Conservation (phyloP, 2,888 invertebrate genomes). For the Dicyrtoma fusca region DNA sequence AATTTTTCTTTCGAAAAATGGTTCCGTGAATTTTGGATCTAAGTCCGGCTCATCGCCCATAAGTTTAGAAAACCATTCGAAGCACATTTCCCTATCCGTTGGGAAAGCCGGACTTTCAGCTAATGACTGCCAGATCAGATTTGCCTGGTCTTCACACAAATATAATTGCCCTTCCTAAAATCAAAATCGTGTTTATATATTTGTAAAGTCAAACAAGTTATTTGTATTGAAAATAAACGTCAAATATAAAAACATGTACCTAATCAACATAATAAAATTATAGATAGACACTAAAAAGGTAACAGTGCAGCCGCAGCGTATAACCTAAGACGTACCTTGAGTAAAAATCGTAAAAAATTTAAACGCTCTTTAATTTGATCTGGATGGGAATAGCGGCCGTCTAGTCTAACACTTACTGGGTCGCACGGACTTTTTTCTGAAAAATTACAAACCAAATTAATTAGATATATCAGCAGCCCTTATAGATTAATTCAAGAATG, state of each 20-base stretch:
- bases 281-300: slow-evolving; percentile 4
- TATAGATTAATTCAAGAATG: no score
- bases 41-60: slow-evolving; percentile 97
- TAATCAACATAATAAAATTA: background rate
- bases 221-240: no score
- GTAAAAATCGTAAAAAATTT: slow-evolving; percentile 86
- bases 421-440: slow-evolving; percentile 76
- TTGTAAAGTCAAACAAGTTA: background rate
- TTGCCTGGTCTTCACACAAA: slow-evolving; percentile 95
- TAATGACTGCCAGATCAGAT: slow-evolving; percentile 94
- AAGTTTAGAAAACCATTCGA: slow-evolving; percentile 96
- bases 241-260: slow-evolving; percentile 4
- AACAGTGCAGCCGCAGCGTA: no score
- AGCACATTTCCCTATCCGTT: slow-evolving; percentile 93
- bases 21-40: slow-evolving; percentile 92
- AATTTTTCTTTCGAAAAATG: slow-evolving; percentile 94
- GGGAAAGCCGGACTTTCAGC: slow-evolving; percentile 91
- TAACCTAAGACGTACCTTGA: slow-evolving; percentile 72
- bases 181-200: slow-evolving; percentile 43
- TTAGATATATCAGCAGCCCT: no score
- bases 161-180: slow-evolving; percentile 87
- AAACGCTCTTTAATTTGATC: slow-evolving; percentile 92
- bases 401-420: slow-evolving; percentile 76
- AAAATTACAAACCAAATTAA: no score
- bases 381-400: slow-evolving; percentile 87